These are phyloP conservation scores for Tiaroga cobitis DNA, from an alignment of 2,797 vertebrate genomes.

Conservation along the genomic window DNA sequence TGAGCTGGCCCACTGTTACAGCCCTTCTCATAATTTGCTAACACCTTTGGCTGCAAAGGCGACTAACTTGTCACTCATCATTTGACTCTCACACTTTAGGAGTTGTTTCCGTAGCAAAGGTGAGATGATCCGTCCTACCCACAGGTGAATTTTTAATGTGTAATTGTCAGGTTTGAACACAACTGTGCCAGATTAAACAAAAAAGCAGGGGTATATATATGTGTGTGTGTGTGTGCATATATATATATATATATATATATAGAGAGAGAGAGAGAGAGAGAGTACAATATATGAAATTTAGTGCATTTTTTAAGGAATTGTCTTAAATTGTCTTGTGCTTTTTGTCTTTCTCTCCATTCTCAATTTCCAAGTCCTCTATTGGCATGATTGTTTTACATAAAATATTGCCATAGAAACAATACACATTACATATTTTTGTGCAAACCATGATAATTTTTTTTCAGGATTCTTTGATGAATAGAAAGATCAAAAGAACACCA, in stretches of 20 bases:
- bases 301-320: background rate
- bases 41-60: constrained; percentile 57
- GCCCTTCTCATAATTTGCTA: constrained; percentile 59
- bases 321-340: background rate
- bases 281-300: background rate
- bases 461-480: no score
- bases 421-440: no score
- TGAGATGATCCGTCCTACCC: constrained; percentile 27
- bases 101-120: constrained; percentile 19
- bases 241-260: no score
- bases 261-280: no score
- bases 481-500: no score
- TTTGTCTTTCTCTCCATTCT: background rate
- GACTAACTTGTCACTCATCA: constrained; percentile 43
- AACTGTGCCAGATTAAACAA: background rate
- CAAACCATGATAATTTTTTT: no score
- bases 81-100: constrained; percentile 54
- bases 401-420: background rate
- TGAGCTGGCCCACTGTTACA: constrained; percentile 56
- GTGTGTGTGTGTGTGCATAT: no score
- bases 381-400: background rate
- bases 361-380: background rate
- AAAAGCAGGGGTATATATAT: background rate
- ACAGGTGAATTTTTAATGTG: constrained; percentile 32
- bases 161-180: constrained; percentile 25